phyloP scores from a whole-genome alignment of 2,113 vertebrate species.

The Tychaedon coryphoeus region DNA sequence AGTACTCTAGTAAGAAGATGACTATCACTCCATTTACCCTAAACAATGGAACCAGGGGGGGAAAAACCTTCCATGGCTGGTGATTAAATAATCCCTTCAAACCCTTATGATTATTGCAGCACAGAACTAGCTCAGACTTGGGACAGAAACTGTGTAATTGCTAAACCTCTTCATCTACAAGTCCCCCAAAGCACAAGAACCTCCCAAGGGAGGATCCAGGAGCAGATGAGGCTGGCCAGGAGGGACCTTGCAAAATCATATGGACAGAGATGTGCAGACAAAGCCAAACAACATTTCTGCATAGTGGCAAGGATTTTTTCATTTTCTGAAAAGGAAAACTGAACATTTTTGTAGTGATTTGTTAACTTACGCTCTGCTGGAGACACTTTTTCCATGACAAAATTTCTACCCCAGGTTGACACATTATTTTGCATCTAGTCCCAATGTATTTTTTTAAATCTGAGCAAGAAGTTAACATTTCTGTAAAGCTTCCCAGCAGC shows the following conservation, averaged over 20 bases:
- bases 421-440: not conserved
- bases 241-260: not conserved
- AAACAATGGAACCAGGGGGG: not conserved
- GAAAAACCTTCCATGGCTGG: not conserved
- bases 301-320: not conserved
- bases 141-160: not conserved
- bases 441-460: not conserved
- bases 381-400: not conserved
- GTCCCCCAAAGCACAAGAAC: not conserved
- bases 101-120: not conserved
- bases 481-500: not conserved
- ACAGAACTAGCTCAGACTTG: conserved; percentile 5
- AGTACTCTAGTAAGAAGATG: not conserved
- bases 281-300: not conserved
- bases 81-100: not conserved
- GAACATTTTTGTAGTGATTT: not conserved
- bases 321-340: not conserved
- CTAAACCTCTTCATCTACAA: not conserved
- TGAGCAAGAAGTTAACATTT: not conserved
- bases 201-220: not conserved
- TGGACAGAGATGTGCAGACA: not conserved
- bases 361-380: not conserved
- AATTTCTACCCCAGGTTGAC: not conserved
- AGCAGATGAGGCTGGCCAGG: not conserved
- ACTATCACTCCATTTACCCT: not conserved